Percentiles rank a stretch among this genome's conserved stretches.
Evolutionary conservation across 2,113 vertebrate species (phyloP).

Genomic region (Hepsetus odoe): DNA sequence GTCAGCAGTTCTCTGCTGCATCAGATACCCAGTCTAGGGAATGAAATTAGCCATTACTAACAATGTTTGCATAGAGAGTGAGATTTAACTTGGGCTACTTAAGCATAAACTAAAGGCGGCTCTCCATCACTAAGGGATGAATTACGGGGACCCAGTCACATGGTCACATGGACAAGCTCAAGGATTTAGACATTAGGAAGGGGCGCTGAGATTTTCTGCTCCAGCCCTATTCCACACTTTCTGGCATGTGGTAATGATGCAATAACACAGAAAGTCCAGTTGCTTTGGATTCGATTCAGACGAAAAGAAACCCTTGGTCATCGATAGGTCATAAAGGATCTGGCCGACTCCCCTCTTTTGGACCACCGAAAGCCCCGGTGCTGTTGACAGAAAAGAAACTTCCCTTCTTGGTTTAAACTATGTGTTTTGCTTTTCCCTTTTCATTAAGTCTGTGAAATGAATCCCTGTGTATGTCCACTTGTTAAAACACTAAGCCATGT

Average conservation of each 20-base stretch:
- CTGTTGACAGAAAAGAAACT: constrained; percentile 55
- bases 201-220: not conserved
- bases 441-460: constrained; percentile 27
- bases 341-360: constrained; percentile 47
- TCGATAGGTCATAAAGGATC: constrained; percentile 46
- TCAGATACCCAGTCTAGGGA: too few relatives aligned
- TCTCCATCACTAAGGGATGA: too few relatives aligned
- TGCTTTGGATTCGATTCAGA: constrained; percentile 49
- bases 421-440: constrained; percentile 24
- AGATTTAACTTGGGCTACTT: too few relatives aligned
- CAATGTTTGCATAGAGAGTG: too few relatives aligned
- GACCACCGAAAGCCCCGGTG: constrained; percentile 49
- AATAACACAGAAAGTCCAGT: constrained; percentile 55
- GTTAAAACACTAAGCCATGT: constrained; percentile 43
- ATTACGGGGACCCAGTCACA: not conserved
- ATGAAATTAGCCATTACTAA: too few relatives aligned
- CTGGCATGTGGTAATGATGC: constrained; percentile 45
- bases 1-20: too few relatives aligned
- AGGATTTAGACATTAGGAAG: not conserved
- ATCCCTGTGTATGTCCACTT: constrained; percentile 28
- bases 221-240: constrained; percentile 29
- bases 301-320: constrained; percentile 48
- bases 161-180: not conserved
- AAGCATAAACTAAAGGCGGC: too few relatives aligned
- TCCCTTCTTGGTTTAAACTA: constrained; percentile 37